Base-by-base conservation (phyloP, 2,888 invertebrate species). In the Lasioglossum calceatum region DNA sequence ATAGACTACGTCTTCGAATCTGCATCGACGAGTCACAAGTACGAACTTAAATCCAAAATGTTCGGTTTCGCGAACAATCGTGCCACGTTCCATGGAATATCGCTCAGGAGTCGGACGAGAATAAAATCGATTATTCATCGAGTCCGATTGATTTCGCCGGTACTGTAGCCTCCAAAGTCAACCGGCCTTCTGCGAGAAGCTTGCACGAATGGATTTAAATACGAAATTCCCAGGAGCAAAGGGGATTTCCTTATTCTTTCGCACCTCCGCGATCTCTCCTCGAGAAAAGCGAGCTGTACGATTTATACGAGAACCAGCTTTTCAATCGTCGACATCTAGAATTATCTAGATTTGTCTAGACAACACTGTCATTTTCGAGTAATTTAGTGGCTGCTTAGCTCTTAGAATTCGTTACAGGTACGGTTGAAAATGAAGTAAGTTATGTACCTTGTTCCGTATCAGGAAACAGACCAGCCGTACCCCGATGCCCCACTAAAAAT, bases 111-210 rank as follows among this genome's bases (percentile, higher is more conserved):
- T 16, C 64, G 64, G 64, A 7, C 64, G 64, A 1, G 64, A 64
- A 32, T 32, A 64, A 64, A 64, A 64, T 64, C 64, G 64, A 64
- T 64, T 64, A 64, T 64, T 64, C 64, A 64, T 64, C 64, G 64
- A 23, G 47, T 44, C 47, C 50, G 44, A 44, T 64, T 27, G 64
- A 64, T 64, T 64, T 64, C 32, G 64, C 16, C 64, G n/a, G 64
- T 27, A 64, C 64, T 2, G 64, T 1, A 16, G 16, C 64, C 64
- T 7, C 32, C 64, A 32, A 64, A 64, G 27, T 64, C 64, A 16
- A 2, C 32, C 64, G 64, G 16, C 7, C 32, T 64, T 64, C 64
- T 16, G 32, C 32, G 27, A 64, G 64, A 64, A 64, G 64, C 64
- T 64, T 16, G 64, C 64, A 7, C 5, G 64, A 64, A 64, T 64